Conservation (phyloP, 2,797 vertebrate species). For the Sebastes matsubarae region DNA sequence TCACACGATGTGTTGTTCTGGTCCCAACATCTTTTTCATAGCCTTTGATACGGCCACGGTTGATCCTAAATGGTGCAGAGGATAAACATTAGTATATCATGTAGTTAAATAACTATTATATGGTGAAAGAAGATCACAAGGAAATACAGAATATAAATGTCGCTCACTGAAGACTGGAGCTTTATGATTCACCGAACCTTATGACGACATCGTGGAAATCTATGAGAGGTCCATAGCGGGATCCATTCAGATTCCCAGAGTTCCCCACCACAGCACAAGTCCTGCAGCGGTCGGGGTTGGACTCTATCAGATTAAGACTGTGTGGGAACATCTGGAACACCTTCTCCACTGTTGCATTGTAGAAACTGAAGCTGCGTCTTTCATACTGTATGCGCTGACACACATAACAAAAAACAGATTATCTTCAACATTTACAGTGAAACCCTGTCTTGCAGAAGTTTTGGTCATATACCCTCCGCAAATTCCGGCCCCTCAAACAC, state of each 20-base stretch:
- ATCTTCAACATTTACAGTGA: neutral
- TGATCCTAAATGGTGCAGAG: slow-evolving; percentile 34
- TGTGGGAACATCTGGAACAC: no score
- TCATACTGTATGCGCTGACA: neutral
- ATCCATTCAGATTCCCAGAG: neutral
- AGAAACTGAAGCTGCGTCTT: neutral
- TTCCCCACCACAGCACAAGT: no score
- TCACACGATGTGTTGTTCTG: slow-evolving; percentile 44
- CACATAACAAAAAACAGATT: neutral
- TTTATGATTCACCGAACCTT: neutral
- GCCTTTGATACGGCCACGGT: neutral
- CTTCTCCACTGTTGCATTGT: neutral
- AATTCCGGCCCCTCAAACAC: no score
- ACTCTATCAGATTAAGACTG: no score
- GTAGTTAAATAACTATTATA: neutral
- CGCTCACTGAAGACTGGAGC: no score
- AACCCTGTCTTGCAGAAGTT: neutral
- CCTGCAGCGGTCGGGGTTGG: no score
- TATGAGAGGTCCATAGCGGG: neutral
- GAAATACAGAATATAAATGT: no score
- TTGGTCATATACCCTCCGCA: neutral
- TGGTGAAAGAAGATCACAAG: neutral
- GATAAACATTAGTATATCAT: neutral
- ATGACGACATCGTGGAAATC: neutral
- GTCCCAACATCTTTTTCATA: slow-evolving; percentile 43